Evolutionary conservation across 53 echinoderm and acorn worm genomes (phyloP).

Genomic region (Holothuria leucospilota): DNA sequence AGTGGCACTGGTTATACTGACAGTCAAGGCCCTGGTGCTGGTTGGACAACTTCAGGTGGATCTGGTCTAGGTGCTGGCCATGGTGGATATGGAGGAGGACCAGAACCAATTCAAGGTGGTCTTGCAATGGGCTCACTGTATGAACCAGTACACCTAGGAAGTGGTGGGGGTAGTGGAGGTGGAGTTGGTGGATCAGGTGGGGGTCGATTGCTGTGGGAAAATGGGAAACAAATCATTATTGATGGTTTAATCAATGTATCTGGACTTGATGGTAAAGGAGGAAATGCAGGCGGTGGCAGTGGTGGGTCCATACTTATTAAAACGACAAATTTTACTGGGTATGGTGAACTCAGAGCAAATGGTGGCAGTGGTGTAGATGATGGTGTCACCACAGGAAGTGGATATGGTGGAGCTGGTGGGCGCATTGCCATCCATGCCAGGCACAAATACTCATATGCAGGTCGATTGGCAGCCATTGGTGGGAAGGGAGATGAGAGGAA

Average conservation of each 20-base stretch:
- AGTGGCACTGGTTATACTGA: constrained; percentile 76
- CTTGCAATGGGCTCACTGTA: constrained; percentile 81
- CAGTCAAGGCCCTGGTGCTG: constrained; percentile 77
- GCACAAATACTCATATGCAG: constrained; percentile 75
- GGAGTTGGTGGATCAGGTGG: constrained; percentile 86
- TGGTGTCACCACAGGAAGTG: constrained; percentile 50
- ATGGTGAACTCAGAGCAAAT: constrained; percentile 90
- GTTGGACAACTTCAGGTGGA: constrained; percentile 69
- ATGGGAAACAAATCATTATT: constrained; percentile 73
- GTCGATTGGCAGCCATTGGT: constrained; percentile 74
- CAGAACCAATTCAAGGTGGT: constrained; percentile 76
- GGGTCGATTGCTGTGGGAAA: constrained; percentile 78
- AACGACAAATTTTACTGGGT: constrained; percentile 82
- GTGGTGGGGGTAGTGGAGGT: constrained; percentile 87
- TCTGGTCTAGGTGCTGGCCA: constrained; percentile 85
- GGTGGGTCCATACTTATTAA: constrained; percentile 87
- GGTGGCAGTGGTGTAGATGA: constrained; percentile 75
- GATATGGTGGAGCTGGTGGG: constrained; percentile 90
- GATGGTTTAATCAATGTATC: constrained; percentile 75
- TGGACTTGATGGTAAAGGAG: constrained; percentile 71
- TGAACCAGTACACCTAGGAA: constrained; percentile 72
- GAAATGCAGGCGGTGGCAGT: constrained; percentile 80
- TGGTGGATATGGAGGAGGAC: constrained; percentile 90
- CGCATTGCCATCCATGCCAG: constrained; percentile 86
- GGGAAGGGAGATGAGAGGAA: constrained; percentile 62